Percentiles rank a stretch among this genome's conserved stretches.
Conservation (phyloP, 1,140 invertebrate species). For the Eurytemora carolleeae region DNA sequence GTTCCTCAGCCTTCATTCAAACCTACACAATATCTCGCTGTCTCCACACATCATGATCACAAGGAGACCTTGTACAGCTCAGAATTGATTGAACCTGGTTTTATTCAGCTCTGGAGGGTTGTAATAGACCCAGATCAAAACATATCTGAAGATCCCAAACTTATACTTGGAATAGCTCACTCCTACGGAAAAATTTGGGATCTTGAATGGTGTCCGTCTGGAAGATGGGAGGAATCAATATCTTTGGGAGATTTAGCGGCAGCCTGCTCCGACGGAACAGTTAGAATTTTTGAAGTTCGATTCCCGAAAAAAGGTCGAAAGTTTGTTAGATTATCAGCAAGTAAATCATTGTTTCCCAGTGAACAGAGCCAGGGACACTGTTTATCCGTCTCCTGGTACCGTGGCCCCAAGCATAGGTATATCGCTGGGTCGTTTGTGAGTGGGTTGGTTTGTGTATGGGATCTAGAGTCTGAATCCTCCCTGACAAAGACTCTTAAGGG, state of each 20-base stretch:
- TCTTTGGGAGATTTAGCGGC: not conserved
- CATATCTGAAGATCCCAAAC: too few species aligned
- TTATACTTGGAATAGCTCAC: constrained; percentile 17
- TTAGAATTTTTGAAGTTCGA: not conserved
- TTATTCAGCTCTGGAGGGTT: too few species aligned
- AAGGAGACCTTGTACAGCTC: too few species aligned
- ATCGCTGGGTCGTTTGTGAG: not conserved
- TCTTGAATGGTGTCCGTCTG: constrained; percentile 19
- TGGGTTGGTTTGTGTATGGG: not conserved
- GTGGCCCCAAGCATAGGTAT: not conserved
- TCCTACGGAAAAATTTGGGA: constrained; percentile 15
- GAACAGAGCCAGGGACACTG: not conserved
- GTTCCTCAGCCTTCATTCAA: not conserved
- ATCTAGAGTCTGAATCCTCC: not conserved
- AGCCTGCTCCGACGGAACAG: not conserved
- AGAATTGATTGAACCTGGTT: too few species aligned
- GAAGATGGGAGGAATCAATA: constrained; percentile 8
- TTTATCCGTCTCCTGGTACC: not conserved
- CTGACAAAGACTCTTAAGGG: not conserved
- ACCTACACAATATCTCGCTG: too few species aligned
- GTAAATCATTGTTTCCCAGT: too few species aligned
- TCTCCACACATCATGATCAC: too few species aligned
- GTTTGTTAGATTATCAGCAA: not conserved
- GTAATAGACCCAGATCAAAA: too few species aligned
- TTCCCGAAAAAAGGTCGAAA: not conserved